These are phyloP conservation scores for Circaetus cinerascens DNA, from an alignment of 2,113 vertebrate species.

Conservation along the genomic window DNA sequence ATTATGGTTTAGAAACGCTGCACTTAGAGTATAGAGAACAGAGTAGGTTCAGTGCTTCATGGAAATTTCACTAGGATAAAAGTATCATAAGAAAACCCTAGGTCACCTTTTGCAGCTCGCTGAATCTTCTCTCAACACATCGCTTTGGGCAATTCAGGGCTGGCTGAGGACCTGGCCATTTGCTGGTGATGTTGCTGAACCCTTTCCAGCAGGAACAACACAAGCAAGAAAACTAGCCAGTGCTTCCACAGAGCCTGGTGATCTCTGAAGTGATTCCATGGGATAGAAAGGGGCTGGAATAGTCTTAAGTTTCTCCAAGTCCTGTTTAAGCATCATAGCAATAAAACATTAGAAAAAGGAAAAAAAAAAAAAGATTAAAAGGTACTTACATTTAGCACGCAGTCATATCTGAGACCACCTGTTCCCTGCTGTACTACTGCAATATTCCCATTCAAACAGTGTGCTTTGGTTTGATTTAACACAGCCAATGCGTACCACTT, in stretches of 20 bases:
- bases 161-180: accelerated
- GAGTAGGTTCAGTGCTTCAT: background rate
- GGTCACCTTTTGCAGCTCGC: background rate
- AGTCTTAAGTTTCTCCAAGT: background rate
- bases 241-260: background rate
- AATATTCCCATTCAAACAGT: background rate
- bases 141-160: background rate
- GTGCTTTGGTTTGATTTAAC: background rate
- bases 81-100: background rate
- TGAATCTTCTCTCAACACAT: background rate
- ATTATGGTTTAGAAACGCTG: background rate
- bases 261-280: background rate
- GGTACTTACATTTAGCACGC: background rate
- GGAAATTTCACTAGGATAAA: background rate
- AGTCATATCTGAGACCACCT: background rate
- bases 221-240: background rate
- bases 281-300: background rate
- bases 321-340: background rate
- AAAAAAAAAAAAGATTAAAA: background rate
- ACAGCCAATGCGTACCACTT: accelerated
- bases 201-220: background rate
- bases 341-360: accelerated
- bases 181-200: background rate
- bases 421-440: background rate
- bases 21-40: background rate